Percentiles rank a stretch among this genome's conserved stretches.
phyloP scores from a whole-genome alignment of 2,888 invertebrate genomes.

The Calliphora vomitoria region DNA sequence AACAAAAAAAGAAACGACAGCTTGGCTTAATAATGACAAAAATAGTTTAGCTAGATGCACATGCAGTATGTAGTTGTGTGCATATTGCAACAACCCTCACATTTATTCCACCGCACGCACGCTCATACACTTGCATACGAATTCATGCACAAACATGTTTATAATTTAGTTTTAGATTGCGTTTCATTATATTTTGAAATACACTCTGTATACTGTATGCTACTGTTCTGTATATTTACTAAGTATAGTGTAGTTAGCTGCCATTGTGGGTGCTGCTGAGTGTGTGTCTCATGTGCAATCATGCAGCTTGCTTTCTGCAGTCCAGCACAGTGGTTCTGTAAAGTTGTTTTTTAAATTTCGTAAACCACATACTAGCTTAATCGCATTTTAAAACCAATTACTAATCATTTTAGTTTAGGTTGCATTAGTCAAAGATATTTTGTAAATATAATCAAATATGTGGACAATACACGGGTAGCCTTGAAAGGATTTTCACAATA shows the following conservation, averaged over 20 bases:
- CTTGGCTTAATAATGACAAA: slow-evolving; percentile 61
- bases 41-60: slow-evolving; percentile 46
- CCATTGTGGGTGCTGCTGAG: neutral
- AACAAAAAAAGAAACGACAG: slow-evolving; percentile 38
- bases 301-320: slow-evolving; percentile 24
- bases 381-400: slow-evolving; percentile 46
- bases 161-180: slow-evolving; percentile 51
- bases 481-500: no score
- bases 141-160: slow-evolving; percentile 36
- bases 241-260: neutral
- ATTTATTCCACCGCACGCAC: neutral
- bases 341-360: neutral
- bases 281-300: slow-evolving; percentile 26
- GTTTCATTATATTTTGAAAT: slow-evolving; percentile 37
- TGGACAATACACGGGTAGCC: neutral
- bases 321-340: slow-evolving; percentile 38
- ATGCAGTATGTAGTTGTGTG: neutral
- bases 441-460: neutral
- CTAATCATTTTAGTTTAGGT: slow-evolving; percentile 36
- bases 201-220: neutral
- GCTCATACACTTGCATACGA: slow-evolving; percentile 3
- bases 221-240: neutral
- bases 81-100: slow-evolving; percentile 3
- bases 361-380: slow-evolving; percentile 27
- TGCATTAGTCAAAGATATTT: neutral